Conservation (phyloP, 2,113 vertebrate species). For the Rhynchopsitta pachyrhyncha region DNA sequence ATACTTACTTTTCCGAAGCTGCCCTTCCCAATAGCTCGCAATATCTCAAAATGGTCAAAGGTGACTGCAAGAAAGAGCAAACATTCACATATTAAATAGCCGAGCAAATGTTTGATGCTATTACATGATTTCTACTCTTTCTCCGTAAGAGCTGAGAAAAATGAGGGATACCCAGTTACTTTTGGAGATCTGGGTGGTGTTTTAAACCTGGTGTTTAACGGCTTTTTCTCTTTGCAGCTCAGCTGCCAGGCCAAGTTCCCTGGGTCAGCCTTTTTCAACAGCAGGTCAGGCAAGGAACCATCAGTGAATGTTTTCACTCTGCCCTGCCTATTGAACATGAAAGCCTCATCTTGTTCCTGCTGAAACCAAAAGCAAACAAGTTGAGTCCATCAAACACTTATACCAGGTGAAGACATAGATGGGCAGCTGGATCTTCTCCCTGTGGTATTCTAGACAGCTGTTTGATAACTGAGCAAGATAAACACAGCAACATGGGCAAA, state of each 20-base stretch:
- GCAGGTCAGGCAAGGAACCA: neutral
- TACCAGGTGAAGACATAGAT: neutral
- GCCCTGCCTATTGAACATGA: neutral
- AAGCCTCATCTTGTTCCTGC: neutral
- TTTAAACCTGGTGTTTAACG: neutral
- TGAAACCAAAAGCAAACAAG: neutral
- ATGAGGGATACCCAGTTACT: neutral
- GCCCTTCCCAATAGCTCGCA: slow-evolving; percentile 96
- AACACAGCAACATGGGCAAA: neutral
- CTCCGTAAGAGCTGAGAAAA: neutral
- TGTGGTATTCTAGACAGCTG: neutral
- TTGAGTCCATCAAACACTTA: neutral
- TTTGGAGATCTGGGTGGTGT: neutral
- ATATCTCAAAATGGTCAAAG: slow-evolving; percentile 97
- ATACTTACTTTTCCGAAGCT: slow-evolving; percentile 95
- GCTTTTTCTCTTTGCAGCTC: neutral
- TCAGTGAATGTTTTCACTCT: neutral
- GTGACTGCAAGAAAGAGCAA: slow-evolving; percentile 83
- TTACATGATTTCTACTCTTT: neutral
- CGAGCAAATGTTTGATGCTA: neutral
- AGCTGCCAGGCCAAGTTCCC: neutral
- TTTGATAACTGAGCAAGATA: too few relatives aligned
- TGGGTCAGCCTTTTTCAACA: neutral
- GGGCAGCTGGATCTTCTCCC: neutral
- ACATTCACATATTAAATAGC: neutral